These are phyloP conservation scores for Megalops cyprinoides DNA, from an alignment of 2,797 vertebrate species.

Conservation along the genomic window DNA sequence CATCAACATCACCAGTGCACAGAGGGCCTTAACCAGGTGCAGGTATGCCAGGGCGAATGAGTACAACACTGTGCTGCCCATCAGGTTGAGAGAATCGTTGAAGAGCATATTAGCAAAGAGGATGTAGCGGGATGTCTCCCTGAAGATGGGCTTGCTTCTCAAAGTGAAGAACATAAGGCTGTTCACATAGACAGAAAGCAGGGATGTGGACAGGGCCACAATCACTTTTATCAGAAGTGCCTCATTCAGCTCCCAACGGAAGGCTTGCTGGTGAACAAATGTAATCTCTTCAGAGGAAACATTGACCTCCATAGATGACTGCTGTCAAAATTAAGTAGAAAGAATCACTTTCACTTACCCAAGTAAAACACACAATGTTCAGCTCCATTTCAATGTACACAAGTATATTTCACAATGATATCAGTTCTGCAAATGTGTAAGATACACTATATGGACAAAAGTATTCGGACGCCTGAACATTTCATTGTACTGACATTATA, in stretches of 20 bases:
- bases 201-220: constrained; percentile 24
- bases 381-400: background rate
- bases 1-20: constrained; percentile 40
- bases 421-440: too few relatives aligned
- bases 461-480: too few relatives aligned
- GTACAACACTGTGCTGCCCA: constrained; percentile 17
- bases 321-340: too few relatives aligned
- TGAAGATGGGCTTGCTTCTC: constrained; percentile 54
- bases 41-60: too few relatives aligned
- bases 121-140: constrained; percentile 59
- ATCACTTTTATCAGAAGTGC: constrained; percentile 21
- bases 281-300: background rate
- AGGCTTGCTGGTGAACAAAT: background rate
- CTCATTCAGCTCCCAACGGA: background rate
- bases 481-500: too few relatives aligned
- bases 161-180: constrained; percentile 53
- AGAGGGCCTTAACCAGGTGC: constrained; percentile 40
- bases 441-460: too few relatives aligned
- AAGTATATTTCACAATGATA: too few relatives aligned
- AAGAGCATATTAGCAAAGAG: constrained; percentile 56
- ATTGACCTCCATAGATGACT: constrained; percentile 8
- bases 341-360: too few relatives aligned
- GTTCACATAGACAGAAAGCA: constrained; percentile 58
- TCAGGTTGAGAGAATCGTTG: constrained; percentile 55
- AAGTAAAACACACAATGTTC: too few relatives aligned